Conservation (phyloP, 2,888 invertebrate genomes). For the Archips xylosteana region DNA sequence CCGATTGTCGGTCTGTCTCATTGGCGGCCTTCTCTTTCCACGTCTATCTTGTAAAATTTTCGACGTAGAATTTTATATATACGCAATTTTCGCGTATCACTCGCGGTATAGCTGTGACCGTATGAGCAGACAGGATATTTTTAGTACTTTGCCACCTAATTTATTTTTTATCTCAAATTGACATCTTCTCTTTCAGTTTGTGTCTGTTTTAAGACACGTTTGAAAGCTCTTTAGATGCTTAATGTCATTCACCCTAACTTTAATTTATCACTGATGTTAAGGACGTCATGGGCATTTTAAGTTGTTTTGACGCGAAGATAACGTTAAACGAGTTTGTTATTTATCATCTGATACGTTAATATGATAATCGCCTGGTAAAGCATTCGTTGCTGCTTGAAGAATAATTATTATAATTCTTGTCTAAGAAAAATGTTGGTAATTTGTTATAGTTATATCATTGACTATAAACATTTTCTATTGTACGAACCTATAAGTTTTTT, state of each 20-base stretch:
- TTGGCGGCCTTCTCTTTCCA: no score
- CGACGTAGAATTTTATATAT: no score
- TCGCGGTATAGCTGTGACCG: no score
- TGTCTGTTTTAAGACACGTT: neutral
- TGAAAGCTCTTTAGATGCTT: neutral
- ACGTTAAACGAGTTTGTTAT: constrained; percentile 21
- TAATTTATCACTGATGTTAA: constrained; percentile 2
- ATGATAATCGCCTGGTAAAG: constrained; percentile 1
- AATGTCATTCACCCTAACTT: neutral
- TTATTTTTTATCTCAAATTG: no score
- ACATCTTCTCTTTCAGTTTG: no score
- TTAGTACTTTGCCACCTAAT: no score
- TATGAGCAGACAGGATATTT: no score
- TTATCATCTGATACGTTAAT: constrained; percentile 7
- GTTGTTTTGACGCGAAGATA: constrained; percentile 1
- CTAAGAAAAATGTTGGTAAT: neutral
- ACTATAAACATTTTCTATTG: no score
- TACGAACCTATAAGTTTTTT: no score
- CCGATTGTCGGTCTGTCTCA: no score
- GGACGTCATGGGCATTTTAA: neutral
- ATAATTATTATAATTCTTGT: neutral
- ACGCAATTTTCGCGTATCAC: no score
- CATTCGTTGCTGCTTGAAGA: neutral
- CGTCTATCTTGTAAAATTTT: no score
- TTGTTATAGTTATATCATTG: neutral